Base-by-base conservation (phyloP, 2,797 vertebrate species). In the Salmo trutta region DNA sequence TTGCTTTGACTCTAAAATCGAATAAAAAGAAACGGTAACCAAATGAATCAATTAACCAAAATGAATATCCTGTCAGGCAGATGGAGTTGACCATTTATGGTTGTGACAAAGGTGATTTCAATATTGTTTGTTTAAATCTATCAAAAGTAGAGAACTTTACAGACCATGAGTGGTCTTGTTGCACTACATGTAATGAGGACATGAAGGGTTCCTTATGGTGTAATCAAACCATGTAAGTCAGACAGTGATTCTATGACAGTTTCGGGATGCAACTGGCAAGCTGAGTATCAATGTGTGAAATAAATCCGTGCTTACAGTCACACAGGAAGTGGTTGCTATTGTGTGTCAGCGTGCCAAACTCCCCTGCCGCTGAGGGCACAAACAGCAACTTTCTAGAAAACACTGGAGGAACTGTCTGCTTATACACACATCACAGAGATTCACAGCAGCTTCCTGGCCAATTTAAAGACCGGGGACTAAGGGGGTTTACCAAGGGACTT, bases 261-360 rank as follows among this genome's bases (percentile, higher is more conserved):
- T 27, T 7, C 62, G 73, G n/a, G 74, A 88, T 87, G 82, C 83
- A 84, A 31, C 80, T 75, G 51, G n/a, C 51, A 4, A 72, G 15
- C 73, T 70, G 41, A 73, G 74, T 73, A 66, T 83, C 53, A 8
- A 71, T 65, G 74, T 75, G 31, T 59, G 66, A 85, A 82, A 88
- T 88, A 93, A 93, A 93, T 93, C 92, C 91, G 90, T 78, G 91
- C 75, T 0, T 52, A 79, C 24, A 41, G 56, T 71, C 17, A 71
- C 41, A 33, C 69, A 29, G 62, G 62, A 65, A 65, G 24, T 24
- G 62, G 21, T 65, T 17, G 3, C 12, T 27, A 56, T 19, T 4
- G 31, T 51, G 68, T 78, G 53, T 87, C 53, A 7, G 52, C 5
- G 62, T 54, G 51, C 70, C 19, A 52, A n/a, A 51, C 27, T 85